phyloP scores from a whole-genome alignment of 2,113 vertebrate genomes.

The Meriones unguiculatus region DNA sequence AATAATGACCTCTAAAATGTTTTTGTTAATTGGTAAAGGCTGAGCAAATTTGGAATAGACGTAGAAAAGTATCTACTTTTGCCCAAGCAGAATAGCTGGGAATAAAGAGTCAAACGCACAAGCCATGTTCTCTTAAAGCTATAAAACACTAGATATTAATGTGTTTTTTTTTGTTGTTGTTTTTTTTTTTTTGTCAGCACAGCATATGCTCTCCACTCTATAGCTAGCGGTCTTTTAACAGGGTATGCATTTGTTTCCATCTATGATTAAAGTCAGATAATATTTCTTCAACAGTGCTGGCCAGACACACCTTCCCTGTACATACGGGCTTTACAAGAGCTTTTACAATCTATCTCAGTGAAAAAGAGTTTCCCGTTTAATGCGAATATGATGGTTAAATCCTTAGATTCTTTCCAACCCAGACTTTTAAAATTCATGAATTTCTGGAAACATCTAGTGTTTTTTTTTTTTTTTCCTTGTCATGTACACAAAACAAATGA shows the following conservation, averaged over 20 bases:
- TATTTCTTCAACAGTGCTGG: background rate
- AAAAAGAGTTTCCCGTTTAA: background rate
- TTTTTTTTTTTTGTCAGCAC: background rate
- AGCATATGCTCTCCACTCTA: background rate
- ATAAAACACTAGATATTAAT: background rate
- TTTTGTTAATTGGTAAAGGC: constrained; percentile 59
- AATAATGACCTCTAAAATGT: constrained; percentile 69
- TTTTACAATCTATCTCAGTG: background rate
- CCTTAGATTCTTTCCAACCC: background rate
- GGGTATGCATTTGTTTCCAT: background rate
- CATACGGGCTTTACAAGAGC: background rate
- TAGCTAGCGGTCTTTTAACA: background rate
- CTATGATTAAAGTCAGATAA: background rate
- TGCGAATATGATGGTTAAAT: background rate
- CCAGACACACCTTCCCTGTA: background rate
- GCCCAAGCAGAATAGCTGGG: background rate
- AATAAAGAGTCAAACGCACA: constrained; percentile 32
- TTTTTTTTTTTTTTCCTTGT: background rate
- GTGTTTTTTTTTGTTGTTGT: no score
- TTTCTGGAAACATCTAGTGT: background rate
- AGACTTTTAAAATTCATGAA: constrained; percentile 4
- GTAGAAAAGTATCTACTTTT: constrained; percentile 44
- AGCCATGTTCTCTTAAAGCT: background rate
- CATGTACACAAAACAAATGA: background rate
- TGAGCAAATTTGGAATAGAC: constrained; percentile 65